Evolutionary conservation across 2,797 vertebrate species (phyloP).

Genomic region (Distichodus sexfasciatus): DNA sequence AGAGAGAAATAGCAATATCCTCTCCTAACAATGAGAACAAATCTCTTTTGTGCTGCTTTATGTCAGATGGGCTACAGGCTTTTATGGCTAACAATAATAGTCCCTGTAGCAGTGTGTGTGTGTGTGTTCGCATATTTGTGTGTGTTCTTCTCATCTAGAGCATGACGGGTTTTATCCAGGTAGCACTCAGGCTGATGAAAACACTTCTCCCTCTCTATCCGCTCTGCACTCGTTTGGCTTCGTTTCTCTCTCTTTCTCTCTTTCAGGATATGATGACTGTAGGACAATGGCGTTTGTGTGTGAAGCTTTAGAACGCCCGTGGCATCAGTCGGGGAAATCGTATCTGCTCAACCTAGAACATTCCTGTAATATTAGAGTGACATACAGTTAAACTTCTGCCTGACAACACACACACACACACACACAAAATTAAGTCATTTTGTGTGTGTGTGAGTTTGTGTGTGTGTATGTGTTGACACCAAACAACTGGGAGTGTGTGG

Average conservation of each 20-base stretch:
- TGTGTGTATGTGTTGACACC: slow-evolving; percentile 23
- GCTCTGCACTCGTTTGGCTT: slow-evolving; percentile 3
- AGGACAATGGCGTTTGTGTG: slow-evolving; percentile 33
- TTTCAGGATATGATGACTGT: slow-evolving; percentile 28
- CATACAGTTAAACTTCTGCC: slow-evolving; percentile 54
- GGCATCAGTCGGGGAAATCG: slow-evolving; percentile 58
- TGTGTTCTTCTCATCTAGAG: slow-evolving; percentile 14
- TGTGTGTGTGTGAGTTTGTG: too few relatives aligned
- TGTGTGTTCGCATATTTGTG: background rate
- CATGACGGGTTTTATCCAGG: slow-evolving; percentile 33
- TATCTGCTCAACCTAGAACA: slow-evolving; percentile 44
- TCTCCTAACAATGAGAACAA: slow-evolving; percentile 55
- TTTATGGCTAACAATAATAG: slow-evolving; percentile 30
- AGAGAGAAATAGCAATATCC: slow-evolving; percentile 31
- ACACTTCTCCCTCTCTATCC: slow-evolving; percentile 33
- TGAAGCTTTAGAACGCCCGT: slow-evolving; percentile 39
- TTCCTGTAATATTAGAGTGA: slow-evolving; percentile 63
- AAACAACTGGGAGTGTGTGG: slow-evolving; percentile 62
- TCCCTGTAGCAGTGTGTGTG: slow-evolving; percentile 36
- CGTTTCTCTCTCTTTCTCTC: background rate
- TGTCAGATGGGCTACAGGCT: slow-evolving; percentile 42
- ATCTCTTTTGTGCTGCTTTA: slow-evolving; percentile 44
- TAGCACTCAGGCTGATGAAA: slow-evolving; percentile 42
- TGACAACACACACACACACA: slow-evolving; percentile 19
- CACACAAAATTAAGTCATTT: too few relatives aligned